Conservation (phyloP, 2,113 vertebrate species). For the Glareola pratincola region DNA sequence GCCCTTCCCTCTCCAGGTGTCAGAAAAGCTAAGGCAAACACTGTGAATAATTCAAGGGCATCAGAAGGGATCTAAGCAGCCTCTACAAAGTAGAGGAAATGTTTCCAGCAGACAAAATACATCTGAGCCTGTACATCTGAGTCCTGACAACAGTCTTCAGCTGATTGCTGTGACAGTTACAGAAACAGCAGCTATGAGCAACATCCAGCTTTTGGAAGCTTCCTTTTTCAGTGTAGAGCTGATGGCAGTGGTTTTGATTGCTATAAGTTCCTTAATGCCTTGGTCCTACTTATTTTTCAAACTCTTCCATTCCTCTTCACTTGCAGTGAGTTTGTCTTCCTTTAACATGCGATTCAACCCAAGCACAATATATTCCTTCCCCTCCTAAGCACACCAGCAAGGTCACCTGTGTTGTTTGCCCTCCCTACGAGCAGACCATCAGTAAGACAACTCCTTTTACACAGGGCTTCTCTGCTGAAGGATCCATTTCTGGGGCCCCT, state of each 20-base stretch:
- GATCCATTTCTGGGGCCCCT: background rate
- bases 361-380: background rate
- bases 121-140: background rate
- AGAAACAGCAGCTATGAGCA: background rate
- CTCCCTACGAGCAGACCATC: background rate
- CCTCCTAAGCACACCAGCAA: background rate
- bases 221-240: background rate
- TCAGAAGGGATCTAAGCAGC: background rate
- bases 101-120: background rate
- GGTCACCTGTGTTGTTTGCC: background rate
- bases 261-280: background rate
- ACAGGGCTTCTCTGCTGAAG: background rate
- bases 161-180: background rate
- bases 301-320: background rate
- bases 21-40: background rate
- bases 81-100: background rate
- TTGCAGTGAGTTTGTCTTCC: background rate
- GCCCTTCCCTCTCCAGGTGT: background rate
- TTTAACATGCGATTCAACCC: background rate
- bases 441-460: background rate
- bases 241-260: background rate
- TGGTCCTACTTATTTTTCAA: background rate
- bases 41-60: background rate
- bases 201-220: background rate
- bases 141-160: background rate